Base-by-base conservation (phyloP, 1,140 invertebrate genomes). In the Drosophila setifemur region DNA sequence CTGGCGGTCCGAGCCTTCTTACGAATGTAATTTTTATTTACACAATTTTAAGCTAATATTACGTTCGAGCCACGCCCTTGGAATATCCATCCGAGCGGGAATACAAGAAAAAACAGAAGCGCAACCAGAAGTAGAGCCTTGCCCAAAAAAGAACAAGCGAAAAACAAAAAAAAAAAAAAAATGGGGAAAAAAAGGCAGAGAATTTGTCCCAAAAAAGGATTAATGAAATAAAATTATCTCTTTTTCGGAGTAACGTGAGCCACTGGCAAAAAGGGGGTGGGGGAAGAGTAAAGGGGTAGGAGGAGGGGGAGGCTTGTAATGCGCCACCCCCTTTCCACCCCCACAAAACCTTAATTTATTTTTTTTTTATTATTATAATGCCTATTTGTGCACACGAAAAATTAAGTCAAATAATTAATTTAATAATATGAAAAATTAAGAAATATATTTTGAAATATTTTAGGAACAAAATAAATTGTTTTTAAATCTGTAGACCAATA, bases 171-270 rank as follows among this genome's bases (percentile, higher is more conserved):
- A 21, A 45, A 19, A 47, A 45, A 44, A 21, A 57, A 58, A 53
- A 50, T 2, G n/a, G n/a, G 7, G 40, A 66, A 49, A 37, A 60
- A 47, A 42, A 44, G 42, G 63, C 57, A 23, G 42, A 50, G 55
- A 85, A 85, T 85, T 86, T 86, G 81, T 86, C 81, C 81, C 81
- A 86, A 86, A 86, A 85, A 86, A 86, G 81, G 81, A 86, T 86
- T 86, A 86, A 86, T 86, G 81, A 86, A 86, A 86, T 86, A 86
- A 86, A 86, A 86, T 86, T 86, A 86, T 86, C 81, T 86, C 81
- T 86, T 86, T 86, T 86, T 81, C 63, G 71, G 71, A 67, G 81
- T 85, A 85, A 85, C 81, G 72, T 70, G 71, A 79, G 58, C 61
- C 66, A 49, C 25, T 52, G 33, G 23, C 19, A 19, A 31, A 6